Percentiles rank a stretch among this genome's conserved stretches.
Evolutionary conservation across 2,888 invertebrate species (phyloP).

Genomic region (Dioctria rufipes): DNA sequence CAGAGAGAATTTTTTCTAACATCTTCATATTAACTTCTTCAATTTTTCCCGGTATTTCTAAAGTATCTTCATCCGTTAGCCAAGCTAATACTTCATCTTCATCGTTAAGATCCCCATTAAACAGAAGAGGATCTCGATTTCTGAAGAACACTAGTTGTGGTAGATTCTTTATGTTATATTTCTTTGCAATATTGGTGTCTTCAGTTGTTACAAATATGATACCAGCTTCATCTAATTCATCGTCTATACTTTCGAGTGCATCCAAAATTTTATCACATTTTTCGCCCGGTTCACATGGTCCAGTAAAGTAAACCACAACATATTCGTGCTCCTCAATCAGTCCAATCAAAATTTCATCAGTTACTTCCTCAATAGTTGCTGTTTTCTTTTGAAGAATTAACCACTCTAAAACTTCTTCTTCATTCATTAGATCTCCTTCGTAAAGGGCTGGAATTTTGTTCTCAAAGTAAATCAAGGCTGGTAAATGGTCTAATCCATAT

Average conservation of each 20-base stretch:
- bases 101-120: slow-evolving; percentile 88
- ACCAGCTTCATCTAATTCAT: slow-evolving; percentile 92
- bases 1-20: slow-evolving; percentile 90
- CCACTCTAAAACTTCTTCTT: slow-evolving; percentile 93
- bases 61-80: slow-evolving; percentile 91
- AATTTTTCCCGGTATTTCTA: slow-evolving; percentile 93
- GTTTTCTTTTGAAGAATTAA: slow-evolving; percentile 86
- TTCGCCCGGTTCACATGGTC: slow-evolving; percentile 89
- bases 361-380: slow-evolving; percentile 94
- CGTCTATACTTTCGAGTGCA: slow-evolving; percentile 92
- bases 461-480: slow-evolving; percentile 86
- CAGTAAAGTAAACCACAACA: slow-evolving; percentile 94
- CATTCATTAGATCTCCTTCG: slow-evolving; percentile 92
- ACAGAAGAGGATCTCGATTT: slow-evolving; percentile 90
- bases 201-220: slow-evolving; percentile 95
- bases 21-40: slow-evolving; percentile 93
- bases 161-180: slow-evolving; percentile 87
- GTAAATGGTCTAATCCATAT: slow-evolving; percentile 91
- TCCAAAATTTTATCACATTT: slow-evolving; percentile 88
- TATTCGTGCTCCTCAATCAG: slow-evolving; percentile 93
- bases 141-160: slow-evolving; percentile 92
- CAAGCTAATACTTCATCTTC: slow-evolving; percentile 93
- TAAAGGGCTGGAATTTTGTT: slow-evolving; percentile 92
- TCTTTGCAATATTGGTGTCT: slow-evolving; percentile 84
- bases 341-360: slow-evolving; percentile 89